These are phyloP conservation scores for Enoplosus armatus DNA, from an alignment of 2,797 vertebrate species.

Conservation along the genomic window DNA sequence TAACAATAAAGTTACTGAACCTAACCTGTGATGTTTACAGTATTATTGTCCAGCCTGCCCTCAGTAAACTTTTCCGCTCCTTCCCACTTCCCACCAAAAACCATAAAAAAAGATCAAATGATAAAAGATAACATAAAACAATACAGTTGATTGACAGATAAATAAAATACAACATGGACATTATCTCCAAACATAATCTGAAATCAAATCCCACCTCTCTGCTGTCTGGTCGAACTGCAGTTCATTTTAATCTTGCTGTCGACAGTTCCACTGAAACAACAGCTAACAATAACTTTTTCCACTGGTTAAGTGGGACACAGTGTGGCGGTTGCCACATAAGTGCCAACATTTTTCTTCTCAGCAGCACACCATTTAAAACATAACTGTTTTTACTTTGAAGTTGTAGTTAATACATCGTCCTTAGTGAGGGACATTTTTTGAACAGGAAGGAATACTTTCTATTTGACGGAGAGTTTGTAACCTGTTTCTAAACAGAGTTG, in stretches of 20 bases:
- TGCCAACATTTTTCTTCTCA: slow-evolving; percentile 40
- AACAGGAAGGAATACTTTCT: background rate
- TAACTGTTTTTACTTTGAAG: slow-evolving; percentile 34
- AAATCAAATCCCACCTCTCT: background rate
- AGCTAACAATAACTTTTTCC: slow-evolving; percentile 56
- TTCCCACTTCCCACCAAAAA: background rate
- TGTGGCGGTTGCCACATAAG: slow-evolving; percentile 19
- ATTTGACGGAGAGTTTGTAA: background rate
- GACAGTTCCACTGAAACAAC: slow-evolving; percentile 33
- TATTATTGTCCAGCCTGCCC: background rate
- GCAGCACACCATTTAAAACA: slow-evolving; percentile 14
- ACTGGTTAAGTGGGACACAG: slow-evolving; percentile 43
- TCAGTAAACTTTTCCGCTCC: background rate
- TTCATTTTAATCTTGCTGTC: slow-evolving; percentile 21
- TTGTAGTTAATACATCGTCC: slow-evolving; percentile 20
- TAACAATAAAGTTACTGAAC: background rate
- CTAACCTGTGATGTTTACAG: background rate
- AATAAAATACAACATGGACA: background rate
- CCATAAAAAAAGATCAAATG: background rate
- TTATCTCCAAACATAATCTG: background rate
- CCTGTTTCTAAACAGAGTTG: slow-evolving; percentile 1
- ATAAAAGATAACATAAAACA: background rate
- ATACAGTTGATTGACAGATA: background rate
- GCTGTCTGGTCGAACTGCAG: background rate
- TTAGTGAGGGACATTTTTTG: background rate